phyloP scores from a whole-genome alignment of 2,113 vertebrate genomes.

The Phalacrocorax aristotelis region DNA sequence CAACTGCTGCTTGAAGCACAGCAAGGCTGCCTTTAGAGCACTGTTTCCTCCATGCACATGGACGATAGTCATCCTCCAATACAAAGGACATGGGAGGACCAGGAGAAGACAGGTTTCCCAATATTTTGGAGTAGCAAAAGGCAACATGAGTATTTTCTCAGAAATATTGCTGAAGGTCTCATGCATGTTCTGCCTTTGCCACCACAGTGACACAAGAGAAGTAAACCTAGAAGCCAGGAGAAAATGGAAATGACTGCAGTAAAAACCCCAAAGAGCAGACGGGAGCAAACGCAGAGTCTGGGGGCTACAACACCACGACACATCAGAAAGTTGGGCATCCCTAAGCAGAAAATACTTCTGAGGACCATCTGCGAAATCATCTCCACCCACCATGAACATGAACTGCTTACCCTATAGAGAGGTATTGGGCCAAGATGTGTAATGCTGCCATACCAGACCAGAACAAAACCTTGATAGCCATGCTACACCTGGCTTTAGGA shows the following conservation, averaged over 20 bases:
- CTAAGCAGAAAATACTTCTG: background rate
- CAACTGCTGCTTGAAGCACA: background rate
- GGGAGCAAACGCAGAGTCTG: background rate
- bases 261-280: background rate
- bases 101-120: background rate
- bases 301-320: background rate
- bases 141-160: background rate
- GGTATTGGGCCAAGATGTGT: fast-evolving
- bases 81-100: background rate
- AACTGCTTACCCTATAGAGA: background rate
- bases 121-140: background rate
- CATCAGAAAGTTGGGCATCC: background rate
- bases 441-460: background rate
- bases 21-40: background rate
- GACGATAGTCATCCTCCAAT: background rate
- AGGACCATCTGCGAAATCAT: background rate
- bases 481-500: background rate
- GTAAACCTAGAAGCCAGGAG: background rate
- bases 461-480: background rate
- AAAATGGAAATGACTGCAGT: background rate
- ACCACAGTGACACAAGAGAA: background rate
- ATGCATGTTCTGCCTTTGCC: background rate
- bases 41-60: background rate
- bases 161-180: background rate
- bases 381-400: background rate